Evolutionary conservation across 2,888 invertebrate genomes (phyloP).

Genomic region (Eupeodes latifasciatus): DNA sequence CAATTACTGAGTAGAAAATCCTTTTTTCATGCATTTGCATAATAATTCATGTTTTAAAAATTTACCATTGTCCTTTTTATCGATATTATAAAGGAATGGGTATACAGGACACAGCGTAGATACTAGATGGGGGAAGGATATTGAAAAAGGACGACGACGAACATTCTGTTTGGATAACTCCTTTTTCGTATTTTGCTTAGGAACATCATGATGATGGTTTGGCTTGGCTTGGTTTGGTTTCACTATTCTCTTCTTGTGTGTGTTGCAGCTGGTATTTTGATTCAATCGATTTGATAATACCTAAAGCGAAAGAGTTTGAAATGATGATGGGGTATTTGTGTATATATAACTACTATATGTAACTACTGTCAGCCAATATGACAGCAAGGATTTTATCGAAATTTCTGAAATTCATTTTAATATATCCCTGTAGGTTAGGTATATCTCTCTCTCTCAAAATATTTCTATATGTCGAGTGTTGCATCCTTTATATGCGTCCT

Average conservation of each 20-base stretch:
- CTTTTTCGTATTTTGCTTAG: neutral
- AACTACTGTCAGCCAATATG: constrained; percentile 65
- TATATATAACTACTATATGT: constrained; percentile 4
- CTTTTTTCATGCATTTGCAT: constrained; percentile 75
- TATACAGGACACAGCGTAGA: too few relatives aligned
- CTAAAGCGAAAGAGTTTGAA: neutral
- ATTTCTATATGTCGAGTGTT: neutral
- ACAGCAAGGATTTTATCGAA: constrained; percentile 64
- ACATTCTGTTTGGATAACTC: neutral
- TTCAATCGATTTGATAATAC: constrained; percentile 42
- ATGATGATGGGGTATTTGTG: neutral
- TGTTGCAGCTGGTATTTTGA: constrained; percentile 44
- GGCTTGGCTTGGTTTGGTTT: neutral
- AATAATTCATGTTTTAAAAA: constrained; percentile 71
- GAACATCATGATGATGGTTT: neutral
- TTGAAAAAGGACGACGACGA: neutral
- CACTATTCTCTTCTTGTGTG: neutral
- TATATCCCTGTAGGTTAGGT: neutral
- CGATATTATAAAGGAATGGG: neutral
- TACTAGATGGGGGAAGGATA: neutral
- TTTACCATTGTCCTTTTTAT: constrained; percentile 18
- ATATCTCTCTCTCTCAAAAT: neutral
- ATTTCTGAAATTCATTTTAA: constrained; percentile 60
- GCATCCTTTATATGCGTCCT: constrained; percentile 5
- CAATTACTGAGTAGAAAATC: constrained; percentile 72